These are phyloP conservation scores for Cetoscarus ocellatus DNA, from an alignment of 2,797 vertebrate genomes.

Conservation along the genomic window DNA sequence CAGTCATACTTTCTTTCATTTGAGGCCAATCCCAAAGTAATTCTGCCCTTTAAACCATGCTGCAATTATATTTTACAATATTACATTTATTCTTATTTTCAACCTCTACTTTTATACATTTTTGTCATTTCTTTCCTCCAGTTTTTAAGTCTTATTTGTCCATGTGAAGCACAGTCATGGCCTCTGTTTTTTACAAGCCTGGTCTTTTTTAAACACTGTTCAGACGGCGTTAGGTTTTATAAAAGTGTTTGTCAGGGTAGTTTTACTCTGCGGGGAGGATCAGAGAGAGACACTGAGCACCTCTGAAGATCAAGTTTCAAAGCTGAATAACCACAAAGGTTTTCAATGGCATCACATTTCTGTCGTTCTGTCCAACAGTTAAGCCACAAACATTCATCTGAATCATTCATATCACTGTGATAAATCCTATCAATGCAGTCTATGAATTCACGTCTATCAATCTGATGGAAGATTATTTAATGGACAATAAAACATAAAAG, in stretches of 20 bases:
- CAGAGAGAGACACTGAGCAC: not conserved
- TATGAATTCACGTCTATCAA: not conserved
- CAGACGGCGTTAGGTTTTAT: not conserved
- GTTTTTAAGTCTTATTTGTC: not conserved
- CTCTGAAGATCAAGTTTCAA: constrained; percentile 52
- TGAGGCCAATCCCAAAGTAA: too few species aligned
- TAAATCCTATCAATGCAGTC: not conserved
- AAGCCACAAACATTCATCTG: not conserved
- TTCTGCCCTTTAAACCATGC: too few species aligned
- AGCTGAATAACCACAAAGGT: constrained; percentile 5
- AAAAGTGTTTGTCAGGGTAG: not conserved
- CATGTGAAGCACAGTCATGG: not conserved
- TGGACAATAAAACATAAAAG: not conserved
- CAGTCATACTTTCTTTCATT: too few species aligned
- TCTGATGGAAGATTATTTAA: not conserved
- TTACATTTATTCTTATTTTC: too few species aligned
- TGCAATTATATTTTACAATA: too few species aligned
- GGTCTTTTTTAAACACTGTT: not conserved
- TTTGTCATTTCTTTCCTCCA: too few species aligned
- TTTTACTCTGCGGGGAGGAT: constrained; percentile 3
- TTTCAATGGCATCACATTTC: constrained; percentile 7
- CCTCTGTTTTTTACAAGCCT: not conserved
- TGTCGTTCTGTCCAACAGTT: not conserved
- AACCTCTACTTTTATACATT: too few species aligned
- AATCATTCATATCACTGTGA: not conserved